Evolutionary conservation across 2,888 invertebrate genomes (phyloP).

Genomic region (Campaea margaritaria): DNA sequence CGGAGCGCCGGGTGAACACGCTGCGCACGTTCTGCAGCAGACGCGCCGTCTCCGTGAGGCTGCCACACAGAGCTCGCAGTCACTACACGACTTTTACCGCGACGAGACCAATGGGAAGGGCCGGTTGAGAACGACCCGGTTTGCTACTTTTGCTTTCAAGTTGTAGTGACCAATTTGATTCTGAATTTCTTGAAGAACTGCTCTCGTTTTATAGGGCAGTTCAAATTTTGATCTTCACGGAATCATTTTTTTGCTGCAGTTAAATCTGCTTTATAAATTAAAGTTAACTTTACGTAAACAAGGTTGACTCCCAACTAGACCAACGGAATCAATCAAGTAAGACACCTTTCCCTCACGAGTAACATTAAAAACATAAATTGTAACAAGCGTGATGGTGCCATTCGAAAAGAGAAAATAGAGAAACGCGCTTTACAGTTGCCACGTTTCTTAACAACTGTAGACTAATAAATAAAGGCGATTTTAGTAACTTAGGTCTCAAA

Average conservation of each 20-base stretch:
- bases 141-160: not conserved
- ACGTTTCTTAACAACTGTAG: slow-evolving; percentile 12
- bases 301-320: slow-evolving; percentile 23
- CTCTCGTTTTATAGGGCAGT: too few species aligned
- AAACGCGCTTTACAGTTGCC: slow-evolving; percentile 21
- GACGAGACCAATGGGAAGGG: slow-evolving; percentile 7
- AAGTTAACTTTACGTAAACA: too few species aligned
- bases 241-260: too few species aligned
- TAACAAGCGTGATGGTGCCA: slow-evolving; percentile 38
- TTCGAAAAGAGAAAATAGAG: slow-evolving; percentile 18
- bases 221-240: too few species aligned
- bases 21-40: slow-evolving; percentile 97
- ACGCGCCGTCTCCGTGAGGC: slow-evolving; percentile 98
- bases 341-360: slow-evolving; percentile 18
- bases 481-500: slow-evolving; percentile 17
- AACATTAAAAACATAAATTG: slow-evolving; percentile 27
- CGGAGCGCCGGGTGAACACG: slow-evolving; percentile 93
- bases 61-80: slow-evolving; percentile 82
- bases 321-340: slow-evolving; percentile 14
- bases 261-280: too few species aligned
- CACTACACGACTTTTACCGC: slow-evolving; percentile 61
- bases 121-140: slow-evolving; percentile 27
- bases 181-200: too few species aligned
- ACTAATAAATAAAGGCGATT: slow-evolving; percentile 11
- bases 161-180: not conserved